Evolutionary conservation across 2,113 vertebrate genomes (phyloP).

Genomic region (Hyaena hyaena): DNA sequence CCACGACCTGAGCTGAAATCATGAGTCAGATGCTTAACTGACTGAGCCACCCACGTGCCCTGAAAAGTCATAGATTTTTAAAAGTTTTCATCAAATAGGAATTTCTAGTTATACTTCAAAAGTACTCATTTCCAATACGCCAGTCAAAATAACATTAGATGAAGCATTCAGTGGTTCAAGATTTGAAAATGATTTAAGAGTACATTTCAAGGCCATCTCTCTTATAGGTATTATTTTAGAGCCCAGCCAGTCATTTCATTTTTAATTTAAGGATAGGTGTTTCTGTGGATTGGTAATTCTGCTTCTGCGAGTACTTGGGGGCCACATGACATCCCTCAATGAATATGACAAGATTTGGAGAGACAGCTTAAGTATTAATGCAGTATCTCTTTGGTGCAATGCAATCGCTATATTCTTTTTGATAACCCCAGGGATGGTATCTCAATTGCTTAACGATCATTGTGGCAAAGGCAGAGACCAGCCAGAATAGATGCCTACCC

Average conservation of each 20-base stretch:
- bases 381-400: neutral
- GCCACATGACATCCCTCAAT: neutral
- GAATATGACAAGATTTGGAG: neutral
- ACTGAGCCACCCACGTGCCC: no score
- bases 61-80: neutral
- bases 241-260: neutral
- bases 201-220: neutral
- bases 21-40: no score
- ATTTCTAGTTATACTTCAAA: slow-evolving; percentile 29
- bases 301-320: neutral
- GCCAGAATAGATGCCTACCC: neutral
- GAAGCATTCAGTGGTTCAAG: neutral
- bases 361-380: neutral
- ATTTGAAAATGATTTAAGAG: slow-evolving; percentile 17
- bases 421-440: neutral
- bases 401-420: neutral
- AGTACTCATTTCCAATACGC: neutral
- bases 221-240: slow-evolving; percentile 1
- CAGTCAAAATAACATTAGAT: slow-evolving; percentile 17
- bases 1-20: no score
- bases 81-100: slow-evolving; percentile 36
- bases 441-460: neutral
- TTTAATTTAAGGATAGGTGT: neutral
- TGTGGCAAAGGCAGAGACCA: neutral
- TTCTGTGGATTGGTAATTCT: neutral